Conservation (phyloP, 2,888 invertebrate species). For the Psylliodes chrysocephalus region DNA sequence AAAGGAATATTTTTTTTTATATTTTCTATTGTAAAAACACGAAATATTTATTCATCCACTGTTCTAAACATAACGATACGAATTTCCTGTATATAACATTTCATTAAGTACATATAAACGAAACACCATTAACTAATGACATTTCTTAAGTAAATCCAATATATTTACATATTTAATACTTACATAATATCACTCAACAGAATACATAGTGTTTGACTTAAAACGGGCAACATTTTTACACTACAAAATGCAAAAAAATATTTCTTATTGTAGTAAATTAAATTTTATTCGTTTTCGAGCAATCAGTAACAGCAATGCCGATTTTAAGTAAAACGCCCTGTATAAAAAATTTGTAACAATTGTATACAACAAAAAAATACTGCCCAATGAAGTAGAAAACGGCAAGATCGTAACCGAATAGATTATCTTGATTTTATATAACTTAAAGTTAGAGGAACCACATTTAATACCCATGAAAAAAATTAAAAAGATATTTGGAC, state of each 20-base stretch:
- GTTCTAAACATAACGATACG: background rate
- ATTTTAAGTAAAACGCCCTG: background rate
- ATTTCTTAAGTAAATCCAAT: background rate
- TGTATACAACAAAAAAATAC: background rate
- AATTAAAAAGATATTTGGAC: too few relatives aligned
- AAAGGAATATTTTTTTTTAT: too few relatives aligned
- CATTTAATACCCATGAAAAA: too few relatives aligned
- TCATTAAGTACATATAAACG: constrained; percentile 23
- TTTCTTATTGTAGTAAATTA: too few relatives aligned
- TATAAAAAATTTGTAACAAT: background rate
- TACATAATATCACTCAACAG: constrained; percentile 27
- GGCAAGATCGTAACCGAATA: background rate
- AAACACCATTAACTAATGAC: constrained; percentile 4
- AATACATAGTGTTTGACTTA: background rate
- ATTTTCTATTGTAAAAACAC: too few relatives aligned
- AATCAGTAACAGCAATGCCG: constrained; percentile 2
- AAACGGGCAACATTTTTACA: background rate
- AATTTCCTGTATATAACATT: background rate
- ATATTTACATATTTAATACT: constrained; percentile 20
- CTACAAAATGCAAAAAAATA: too few relatives aligned
- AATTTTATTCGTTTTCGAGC: too few relatives aligned
- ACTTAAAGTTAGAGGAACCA: too few relatives aligned
- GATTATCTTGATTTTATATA: too few relatives aligned
- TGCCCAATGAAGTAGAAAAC: background rate
- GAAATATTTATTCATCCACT: too few relatives aligned